A percentile compares a stretch with the other conserved stretches of the same genome.
Evolutionary conservation across 53 echinoderm and acorn worm genomes (phyloP).

Genomic region (Hippasteria phrygiana): DNA sequence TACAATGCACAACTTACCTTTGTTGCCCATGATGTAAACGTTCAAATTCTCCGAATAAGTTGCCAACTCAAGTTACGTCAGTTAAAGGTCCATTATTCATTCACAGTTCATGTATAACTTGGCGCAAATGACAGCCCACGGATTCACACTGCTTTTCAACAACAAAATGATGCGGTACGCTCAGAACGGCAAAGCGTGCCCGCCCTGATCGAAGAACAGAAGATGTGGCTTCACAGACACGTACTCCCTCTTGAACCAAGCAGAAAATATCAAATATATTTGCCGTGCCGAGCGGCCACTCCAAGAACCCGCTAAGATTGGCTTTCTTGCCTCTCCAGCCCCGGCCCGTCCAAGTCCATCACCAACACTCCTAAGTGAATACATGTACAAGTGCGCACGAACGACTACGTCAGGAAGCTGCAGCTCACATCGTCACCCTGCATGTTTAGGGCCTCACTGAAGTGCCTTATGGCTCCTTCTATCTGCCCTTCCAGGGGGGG

Average conservation of each 20-base stretch:
- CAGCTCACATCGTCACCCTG: background rate
- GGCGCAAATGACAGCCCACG: too few relatives aligned
- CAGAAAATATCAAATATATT: conserved; percentile 21
- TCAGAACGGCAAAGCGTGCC: background rate
- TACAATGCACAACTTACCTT: conserved; percentile 18
- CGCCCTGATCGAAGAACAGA: background rate
- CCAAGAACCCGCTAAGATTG: background rate
- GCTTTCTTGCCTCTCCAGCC: conserved; percentile 6
- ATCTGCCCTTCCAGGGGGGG: background rate
- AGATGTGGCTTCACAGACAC: background rate
- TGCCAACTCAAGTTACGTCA: background rate
- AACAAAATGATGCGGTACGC: background rate
- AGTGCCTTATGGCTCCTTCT: conserved; percentile 24
- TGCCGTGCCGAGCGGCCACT: conserved; percentile 18
- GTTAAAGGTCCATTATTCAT: background rate
- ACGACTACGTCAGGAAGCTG: conserved; percentile 28
- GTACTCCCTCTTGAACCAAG: background rate
- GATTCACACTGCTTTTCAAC: too few relatives aligned
- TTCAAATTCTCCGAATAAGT: background rate
- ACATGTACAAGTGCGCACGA: conserved; percentile 9
- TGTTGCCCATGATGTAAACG: background rate
- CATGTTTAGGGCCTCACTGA: conserved; percentile 1
- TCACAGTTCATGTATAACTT: too few relatives aligned
- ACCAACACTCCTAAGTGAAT: background rate
- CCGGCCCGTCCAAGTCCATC: background rate